Base-by-base conservation (phyloP, 2,797 vertebrate species). In the Sebastiscus albofasciatus region DNA sequence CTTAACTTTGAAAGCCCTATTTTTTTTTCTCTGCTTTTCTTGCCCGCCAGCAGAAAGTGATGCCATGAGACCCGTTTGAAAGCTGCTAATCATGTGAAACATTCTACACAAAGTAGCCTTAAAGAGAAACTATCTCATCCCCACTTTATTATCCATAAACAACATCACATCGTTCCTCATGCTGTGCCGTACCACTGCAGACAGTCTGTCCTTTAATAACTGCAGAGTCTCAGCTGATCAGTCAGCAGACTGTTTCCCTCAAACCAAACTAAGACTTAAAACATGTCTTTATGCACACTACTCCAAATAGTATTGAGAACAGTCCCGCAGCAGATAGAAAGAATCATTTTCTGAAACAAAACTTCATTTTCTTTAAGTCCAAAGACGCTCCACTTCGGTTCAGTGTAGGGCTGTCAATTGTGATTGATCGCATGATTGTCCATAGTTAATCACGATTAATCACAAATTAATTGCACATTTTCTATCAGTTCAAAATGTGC, bases 141-240 rank as follows among this genome's bases (percentile, higher is more conserved):
- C 42, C 1, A 24, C 26, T 14, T 29, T 22, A 2, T 33, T 31
- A 24, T 42, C 31, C 56, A 33, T 3, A 26, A 56, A 42, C 55
- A 34, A 5, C 55, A 14, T 67, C 31, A 1, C 77, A 16, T 61
- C 31, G 2, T 3, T 29, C 70, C 26, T 68, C 71, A 20, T 42
- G 67, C 5, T 8, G 22, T 16, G 58, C 31, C 1, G 55, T 1
- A 8, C 1, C 34, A 3, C 59, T 60, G 55, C 64, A 73, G 29
- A 76, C 79, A 74, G 54, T 18, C 70, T 39, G 2, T 3, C 29
- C 54, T 54, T 39, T 66, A 56, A 62, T 26, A 5, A 24, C 46
- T 29, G 42, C 58, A 34, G 24, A 0, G 29, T 12, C 70, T 81
- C 83, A 82, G 83, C 83, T 85, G 83, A 79, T 18, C 46, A 4